These are phyloP conservation scores for Atta texana DNA, from an alignment of 1,140 invertebrate species.

Conservation along the genomic window DNA sequence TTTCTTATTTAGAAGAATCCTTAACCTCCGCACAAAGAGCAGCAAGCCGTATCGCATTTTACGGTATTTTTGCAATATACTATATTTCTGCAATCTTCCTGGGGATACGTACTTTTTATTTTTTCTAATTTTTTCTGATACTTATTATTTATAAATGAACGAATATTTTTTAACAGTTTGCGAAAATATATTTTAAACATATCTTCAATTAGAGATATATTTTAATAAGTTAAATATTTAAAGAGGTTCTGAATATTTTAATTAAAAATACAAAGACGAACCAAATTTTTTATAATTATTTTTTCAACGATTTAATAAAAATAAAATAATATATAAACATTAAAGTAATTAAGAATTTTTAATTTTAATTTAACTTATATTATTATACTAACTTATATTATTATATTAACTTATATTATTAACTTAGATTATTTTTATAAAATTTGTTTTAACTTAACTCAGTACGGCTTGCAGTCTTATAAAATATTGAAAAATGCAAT, in stretches of 20 bases:
- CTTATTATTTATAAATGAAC: neutral
- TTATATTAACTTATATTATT: too few species aligned
- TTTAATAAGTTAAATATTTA: neutral
- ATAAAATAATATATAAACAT: too few species aligned
- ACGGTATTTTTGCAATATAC: neutral
- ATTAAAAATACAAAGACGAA: too few species aligned
- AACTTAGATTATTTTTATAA: neutral
- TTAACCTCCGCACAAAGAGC: neutral
- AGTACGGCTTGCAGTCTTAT: neutral
- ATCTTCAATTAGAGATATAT: constrained; percentile 5
- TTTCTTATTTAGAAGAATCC: neutral
- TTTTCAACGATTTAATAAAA: neutral
- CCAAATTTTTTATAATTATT: neutral
- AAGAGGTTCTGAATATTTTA: neutral
- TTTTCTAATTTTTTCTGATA: neutral
- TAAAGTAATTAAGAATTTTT: neutral
- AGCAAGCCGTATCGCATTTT: neutral
- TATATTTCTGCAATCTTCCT: neutral
- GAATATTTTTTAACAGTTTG: neutral
- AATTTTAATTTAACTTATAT: neutral
- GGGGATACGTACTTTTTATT: neutral
- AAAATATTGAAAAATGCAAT: neutral
- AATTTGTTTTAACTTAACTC: neutral
- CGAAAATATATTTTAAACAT: neutral
- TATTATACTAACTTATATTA: too few species aligned